These are phyloP conservation scores for Ormyrus nitidulus DNA, from an alignment of 2,888 invertebrate species.

Conservation along the genomic window DNA sequence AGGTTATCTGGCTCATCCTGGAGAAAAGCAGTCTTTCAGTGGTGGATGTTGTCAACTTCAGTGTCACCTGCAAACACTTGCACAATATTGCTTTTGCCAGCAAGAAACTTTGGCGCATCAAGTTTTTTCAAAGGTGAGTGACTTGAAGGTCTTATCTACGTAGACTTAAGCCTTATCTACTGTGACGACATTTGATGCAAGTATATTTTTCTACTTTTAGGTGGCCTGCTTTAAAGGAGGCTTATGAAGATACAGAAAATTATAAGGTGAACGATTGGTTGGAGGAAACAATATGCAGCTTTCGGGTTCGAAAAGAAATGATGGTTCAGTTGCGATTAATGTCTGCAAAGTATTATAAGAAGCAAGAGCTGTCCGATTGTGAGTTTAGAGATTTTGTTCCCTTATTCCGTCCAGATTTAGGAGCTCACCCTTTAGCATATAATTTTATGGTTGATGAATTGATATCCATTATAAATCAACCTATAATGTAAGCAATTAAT, in stretches of 20 bases:
- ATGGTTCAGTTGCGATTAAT: constrained; percentile 73
- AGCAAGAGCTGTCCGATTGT: constrained; percentile 75
- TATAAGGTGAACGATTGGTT: constrained; percentile 68
- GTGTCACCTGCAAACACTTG: constrained; percentile 77
- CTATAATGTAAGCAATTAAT: constrained; percentile 64
- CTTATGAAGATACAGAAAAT: constrained; percentile 66
- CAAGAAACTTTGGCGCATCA: constrained; percentile 76
- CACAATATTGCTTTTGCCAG: constrained; percentile 75
- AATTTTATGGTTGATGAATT: constrained; percentile 75
- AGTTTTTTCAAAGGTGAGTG: constrained; percentile 75
- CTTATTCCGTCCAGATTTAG: constrained; percentile 68
- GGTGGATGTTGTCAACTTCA: constrained; percentile 77
- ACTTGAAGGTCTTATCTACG: neutral
- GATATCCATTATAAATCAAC: constrained; percentile 65
- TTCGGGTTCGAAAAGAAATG: constrained; percentile 68
- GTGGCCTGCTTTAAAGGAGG: constrained; percentile 73
- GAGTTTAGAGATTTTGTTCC: constrained; percentile 75
- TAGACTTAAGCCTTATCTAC: neutral
- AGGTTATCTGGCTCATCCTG: constrained; percentile 69
- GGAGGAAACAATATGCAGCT: constrained; percentile 71
- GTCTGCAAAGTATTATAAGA: constrained; percentile 75
- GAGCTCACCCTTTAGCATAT: constrained; percentile 74
- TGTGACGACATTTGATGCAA: neutral
- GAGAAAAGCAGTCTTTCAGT: constrained; percentile 64
- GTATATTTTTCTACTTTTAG: constrained; percentile 62